These are phyloP conservation scores for Athalia circularis DNA, from an alignment of 2,888 invertebrate genomes.

Conservation along the genomic window DNA sequence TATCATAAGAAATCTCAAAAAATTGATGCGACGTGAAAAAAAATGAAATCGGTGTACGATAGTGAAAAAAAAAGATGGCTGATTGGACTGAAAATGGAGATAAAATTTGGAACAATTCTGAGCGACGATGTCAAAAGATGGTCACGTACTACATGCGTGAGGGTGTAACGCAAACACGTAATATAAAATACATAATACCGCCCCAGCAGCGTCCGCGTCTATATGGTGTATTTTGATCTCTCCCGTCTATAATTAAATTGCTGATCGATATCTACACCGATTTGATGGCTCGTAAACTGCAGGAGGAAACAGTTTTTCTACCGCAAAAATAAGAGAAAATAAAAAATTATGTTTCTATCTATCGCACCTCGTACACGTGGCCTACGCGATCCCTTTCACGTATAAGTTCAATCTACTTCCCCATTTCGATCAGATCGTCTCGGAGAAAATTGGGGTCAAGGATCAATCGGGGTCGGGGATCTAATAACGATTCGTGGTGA, in stretches of 20 bases:
- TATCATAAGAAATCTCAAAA: too few species aligned
- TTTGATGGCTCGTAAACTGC: conserved; percentile 38
- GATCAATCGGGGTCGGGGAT: conserved; percentile 5
- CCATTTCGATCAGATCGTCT: conserved; percentile 5
- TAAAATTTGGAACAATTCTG: not conserved
- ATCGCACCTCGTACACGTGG: conserved; percentile 1
- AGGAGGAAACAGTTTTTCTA: conserved; percentile 17
- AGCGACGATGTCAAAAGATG: conserved; percentile 10
- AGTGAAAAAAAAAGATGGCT: not conserved
- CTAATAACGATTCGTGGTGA: not conserved
- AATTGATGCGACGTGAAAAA: too few species aligned
- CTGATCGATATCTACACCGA: conserved; percentile 40
- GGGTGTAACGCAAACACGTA: conserved; percentile 5
- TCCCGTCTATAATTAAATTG: conserved; percentile 42
- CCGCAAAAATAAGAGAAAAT: not conserved
- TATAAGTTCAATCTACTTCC: conserved; percentile 23
- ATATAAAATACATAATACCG: conserved; percentile 22
- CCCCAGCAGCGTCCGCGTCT: not conserved
- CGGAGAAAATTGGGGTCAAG: not conserved
- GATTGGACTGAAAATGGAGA: not conserved
- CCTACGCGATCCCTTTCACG: conserved; percentile 3
- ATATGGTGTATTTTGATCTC: conserved; percentile 18
- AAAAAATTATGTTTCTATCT: conserved; percentile 11
- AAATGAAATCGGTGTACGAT: too few species aligned
- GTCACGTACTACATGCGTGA: not conserved